A percentile compares a stretch with the other conserved stretches of the same genome.
These are phyloP conservation scores for Perizoma flavofasciatum DNA, from an alignment of 2,888 invertebrate species.

Conservation along the genomic window DNA sequence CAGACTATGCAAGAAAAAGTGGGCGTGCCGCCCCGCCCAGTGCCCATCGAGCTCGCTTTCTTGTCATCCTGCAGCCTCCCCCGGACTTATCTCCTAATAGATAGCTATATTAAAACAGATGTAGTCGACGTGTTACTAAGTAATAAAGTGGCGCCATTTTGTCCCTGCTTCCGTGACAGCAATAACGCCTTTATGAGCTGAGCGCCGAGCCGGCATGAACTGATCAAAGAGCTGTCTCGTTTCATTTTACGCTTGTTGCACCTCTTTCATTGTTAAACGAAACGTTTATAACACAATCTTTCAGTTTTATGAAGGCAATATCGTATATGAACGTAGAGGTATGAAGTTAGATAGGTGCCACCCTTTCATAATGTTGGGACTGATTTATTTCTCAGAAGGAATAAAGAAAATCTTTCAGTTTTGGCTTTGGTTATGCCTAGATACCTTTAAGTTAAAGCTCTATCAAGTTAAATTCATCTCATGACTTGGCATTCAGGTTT, in stretches of 20 bases:
- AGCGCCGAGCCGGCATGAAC: conserved; percentile 67
- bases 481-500: too few species aligned
- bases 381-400: neutral
- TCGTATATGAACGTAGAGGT: conserved; percentile 22
- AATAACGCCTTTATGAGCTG: conserved; percentile 77
- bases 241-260: conserved; percentile 76
- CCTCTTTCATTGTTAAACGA: conserved; percentile 71
- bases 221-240: conserved; percentile 77
- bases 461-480: too few species aligned
- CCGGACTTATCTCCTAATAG: conserved; percentile 76
- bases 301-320: conserved; percentile 47
- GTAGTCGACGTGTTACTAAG: conserved; percentile 80
- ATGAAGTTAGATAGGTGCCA: conserved; percentile 17
- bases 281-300: conserved; percentile 68
- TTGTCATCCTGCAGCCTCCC: conserved; percentile 64
- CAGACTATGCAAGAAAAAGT: conserved; percentile 64
- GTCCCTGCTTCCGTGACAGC: conserved; percentile 73
- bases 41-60: conserved; percentile 56
- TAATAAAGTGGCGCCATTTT: conserved; percentile 83
- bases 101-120: conserved; percentile 80
- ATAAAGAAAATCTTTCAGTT: too few species aligned
- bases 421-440: too few species aligned
- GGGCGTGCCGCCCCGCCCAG: conserved; percentile 82
- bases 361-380: neutral
- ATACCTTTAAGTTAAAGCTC: too few species aligned